These are phyloP conservation scores for Stegostoma tigrinum DNA, from an alignment of 2,113 vertebrate genomes.

Conservation along the genomic window DNA sequence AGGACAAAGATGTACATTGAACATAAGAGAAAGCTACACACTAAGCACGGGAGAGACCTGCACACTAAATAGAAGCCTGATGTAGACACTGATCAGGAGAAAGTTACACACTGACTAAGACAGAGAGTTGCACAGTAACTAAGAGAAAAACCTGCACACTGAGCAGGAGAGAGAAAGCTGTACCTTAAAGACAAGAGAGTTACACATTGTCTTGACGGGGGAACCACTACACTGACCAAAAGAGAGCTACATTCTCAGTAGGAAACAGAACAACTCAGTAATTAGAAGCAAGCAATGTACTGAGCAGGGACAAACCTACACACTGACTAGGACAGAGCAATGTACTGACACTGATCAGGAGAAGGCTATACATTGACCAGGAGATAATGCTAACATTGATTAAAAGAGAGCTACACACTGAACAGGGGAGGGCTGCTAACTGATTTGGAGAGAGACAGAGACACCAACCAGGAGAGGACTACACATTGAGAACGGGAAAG, in stretches of 20 bases:
- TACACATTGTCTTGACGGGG: not conserved
- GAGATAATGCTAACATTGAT: not conserved
- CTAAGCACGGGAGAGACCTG: not conserved
- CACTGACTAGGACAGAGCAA: not conserved
- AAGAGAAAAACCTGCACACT: not conserved
- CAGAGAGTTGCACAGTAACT: not conserved
- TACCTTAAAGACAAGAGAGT: not conserved
- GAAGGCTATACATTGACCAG: not conserved
- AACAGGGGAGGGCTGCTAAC: not conserved
- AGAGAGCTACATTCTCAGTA: not conserved
- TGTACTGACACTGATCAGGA: not conserved
- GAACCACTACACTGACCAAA: not conserved
- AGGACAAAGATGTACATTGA: not conserved
- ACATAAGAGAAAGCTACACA: not conserved
- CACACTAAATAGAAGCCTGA: not conserved
- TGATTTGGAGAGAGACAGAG: not conserved
- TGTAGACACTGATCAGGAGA: not conserved
- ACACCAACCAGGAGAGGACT: not conserved
- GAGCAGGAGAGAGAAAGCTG: not conserved
- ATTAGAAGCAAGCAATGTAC: not conserved
- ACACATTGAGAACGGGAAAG: not conserved
- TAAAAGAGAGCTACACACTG: not conserved
- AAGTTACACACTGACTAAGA: not conserved
- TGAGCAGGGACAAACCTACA: no score
- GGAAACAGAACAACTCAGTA: not conserved